A percentile compares a stretch with the other conserved stretches of the same genome.
Conservation (phyloP, 2,113 vertebrate species). For the Ophthalmotilapia sp. region DNA sequence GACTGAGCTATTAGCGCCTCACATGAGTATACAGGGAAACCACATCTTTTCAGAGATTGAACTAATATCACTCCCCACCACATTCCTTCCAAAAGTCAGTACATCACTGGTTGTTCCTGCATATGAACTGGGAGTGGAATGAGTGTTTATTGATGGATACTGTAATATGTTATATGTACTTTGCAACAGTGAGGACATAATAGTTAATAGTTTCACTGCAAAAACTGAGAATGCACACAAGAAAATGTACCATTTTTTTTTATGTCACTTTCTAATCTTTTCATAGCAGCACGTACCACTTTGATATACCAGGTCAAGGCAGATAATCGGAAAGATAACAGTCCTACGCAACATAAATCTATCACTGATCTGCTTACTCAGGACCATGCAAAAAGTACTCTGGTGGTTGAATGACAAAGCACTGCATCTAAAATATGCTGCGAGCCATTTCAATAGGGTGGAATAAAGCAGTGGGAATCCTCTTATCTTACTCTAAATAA, state of each 20-base stretch:
- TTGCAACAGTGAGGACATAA: not conserved
- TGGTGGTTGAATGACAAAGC: not conserved
- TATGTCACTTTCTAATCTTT: not conserved
- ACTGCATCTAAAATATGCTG: slow-evolving; percentile 26
- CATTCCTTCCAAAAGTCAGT: not conserved
- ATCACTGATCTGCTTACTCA: slow-evolving; percentile 45
- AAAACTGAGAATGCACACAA: not conserved
- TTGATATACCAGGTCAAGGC: not conserved
- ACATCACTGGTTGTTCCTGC: not conserved
- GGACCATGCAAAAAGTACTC: not conserved
- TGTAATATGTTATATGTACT: not conserved
- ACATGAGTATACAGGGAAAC: not conserved
- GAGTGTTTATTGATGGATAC: not conserved
- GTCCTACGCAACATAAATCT: slow-evolving; percentile 24
- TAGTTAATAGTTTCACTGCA: not conserved
- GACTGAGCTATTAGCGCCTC: not conserved
- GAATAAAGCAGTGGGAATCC: slow-evolving; percentile 51
- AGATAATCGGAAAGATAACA: slow-evolving; percentile 11
- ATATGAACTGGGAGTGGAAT: not conserved
- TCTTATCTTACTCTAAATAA: slow-evolving; percentile 69
- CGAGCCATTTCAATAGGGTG: slow-evolving; percentile 27
- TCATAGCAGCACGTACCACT: not conserved
- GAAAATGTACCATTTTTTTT: not conserved
- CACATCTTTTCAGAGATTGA: not conserved
- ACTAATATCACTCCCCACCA: not conserved